Evolutionary conservation across 2,113 vertebrate genomes (phyloP).

Genomic region (Engraulis encrasicolus): DNA sequence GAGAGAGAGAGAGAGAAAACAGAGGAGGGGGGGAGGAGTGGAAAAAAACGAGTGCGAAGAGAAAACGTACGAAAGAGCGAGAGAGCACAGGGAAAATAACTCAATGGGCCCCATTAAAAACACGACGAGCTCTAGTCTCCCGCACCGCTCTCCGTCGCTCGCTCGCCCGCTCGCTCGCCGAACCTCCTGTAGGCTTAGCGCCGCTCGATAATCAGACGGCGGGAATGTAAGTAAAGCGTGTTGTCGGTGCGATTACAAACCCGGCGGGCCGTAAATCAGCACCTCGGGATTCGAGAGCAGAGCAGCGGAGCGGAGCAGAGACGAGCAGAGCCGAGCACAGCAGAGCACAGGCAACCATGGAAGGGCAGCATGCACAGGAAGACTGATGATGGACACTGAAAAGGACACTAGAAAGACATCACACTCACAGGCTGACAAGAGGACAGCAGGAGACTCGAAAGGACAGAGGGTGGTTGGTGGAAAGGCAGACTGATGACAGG

Average conservation of each 20-base stretch:
- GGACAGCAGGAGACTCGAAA: neutral
- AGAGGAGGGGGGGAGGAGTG: too few species aligned
- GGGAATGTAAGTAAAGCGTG: slow-evolving; percentile 3
- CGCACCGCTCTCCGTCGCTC: too few species aligned
- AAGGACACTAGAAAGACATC: neutral
- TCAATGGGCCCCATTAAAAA: neutral
- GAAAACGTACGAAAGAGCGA: too few species aligned
- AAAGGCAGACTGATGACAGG: too few species aligned
- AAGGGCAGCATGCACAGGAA: neutral
- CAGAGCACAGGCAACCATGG: neutral
- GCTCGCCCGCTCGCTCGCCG: neutral
- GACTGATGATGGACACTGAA: neutral
- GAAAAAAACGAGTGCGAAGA: neutral
- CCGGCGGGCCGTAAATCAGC: slow-evolving; percentile 16
- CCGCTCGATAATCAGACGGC: neutral
- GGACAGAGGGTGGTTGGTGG: neutral
- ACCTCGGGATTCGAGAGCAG: neutral
- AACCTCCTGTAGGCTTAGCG: neutral
- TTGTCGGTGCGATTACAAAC: slow-evolving; percentile 15
- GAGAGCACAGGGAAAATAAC: neutral
- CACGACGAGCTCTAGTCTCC: neutral
- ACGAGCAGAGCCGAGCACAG: neutral
- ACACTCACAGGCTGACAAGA: too few species aligned
- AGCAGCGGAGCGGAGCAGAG: neutral
- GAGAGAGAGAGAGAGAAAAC: neutral